These are phyloP conservation scores for Perca fluviatilis DNA, from an alignment of 2,113 vertebrate species.

Conservation along the genomic window DNA sequence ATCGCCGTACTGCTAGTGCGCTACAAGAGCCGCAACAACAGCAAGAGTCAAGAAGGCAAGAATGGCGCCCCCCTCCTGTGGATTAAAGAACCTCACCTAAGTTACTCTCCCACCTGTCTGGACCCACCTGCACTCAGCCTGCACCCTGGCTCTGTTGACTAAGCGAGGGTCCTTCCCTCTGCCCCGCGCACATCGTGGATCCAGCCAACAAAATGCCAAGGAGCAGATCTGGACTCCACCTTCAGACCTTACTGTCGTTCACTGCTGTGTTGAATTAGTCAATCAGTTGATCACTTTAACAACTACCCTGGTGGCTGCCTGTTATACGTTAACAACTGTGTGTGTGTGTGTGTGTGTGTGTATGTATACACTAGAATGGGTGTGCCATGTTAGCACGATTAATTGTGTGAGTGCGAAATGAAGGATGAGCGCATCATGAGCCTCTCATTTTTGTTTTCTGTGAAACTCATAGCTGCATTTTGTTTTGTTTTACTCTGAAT, in stretches of 20 bases:
- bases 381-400: conserved; percentile 46
- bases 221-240: conserved; percentile 76
- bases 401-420: conserved; percentile 36
- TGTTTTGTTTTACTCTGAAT: conserved; percentile 64
- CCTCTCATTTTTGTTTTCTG: conserved; percentile 53
- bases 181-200: conserved; percentile 40
- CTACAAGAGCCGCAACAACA: conserved; percentile 92
- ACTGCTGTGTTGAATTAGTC: conserved; percentile 77
- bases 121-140: conserved; percentile 97
- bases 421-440: conserved; percentile 45
- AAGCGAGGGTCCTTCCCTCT: conserved; percentile 56
- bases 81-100: conserved; percentile 99
- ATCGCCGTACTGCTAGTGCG: conserved; percentile 95
- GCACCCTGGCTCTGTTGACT: conserved; percentile 97
- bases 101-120: conserved; percentile 97
- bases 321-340: conserved; percentile 57
- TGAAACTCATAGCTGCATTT: conserved; percentile 65
- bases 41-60: conserved; percentile 96
- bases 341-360: conserved; percentile 32
- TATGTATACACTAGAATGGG: conserved; percentile 21
- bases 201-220: conserved; percentile 69
- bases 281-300: conserved; percentile 70
- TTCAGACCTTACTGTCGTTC: conserved; percentile 74
- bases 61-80: conserved; percentile 97
- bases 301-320: conserved; percentile 70